phyloP scores from a whole-genome alignment of 2,113 vertebrate genomes.

The Clarias batrachus region DNA sequence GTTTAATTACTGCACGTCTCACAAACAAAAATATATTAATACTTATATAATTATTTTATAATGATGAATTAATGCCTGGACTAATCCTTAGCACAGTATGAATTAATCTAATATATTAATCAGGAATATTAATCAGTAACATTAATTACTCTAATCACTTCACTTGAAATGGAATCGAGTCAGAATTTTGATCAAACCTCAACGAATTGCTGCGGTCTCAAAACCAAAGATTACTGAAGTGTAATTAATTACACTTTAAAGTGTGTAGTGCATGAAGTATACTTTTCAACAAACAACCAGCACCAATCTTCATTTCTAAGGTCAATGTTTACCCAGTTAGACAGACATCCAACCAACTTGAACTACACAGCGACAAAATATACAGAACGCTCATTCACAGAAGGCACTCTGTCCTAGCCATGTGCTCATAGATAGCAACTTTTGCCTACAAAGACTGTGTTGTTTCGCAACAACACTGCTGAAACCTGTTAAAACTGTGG shows the following conservation, averaged over 20 bases:
- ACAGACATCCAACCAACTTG: neutral
- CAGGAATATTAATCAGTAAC: neutral
- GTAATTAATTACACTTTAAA: neutral
- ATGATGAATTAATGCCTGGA: neutral
- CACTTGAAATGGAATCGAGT: neutral
- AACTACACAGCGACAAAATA: neutral
- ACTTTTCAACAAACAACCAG: too few species aligned
- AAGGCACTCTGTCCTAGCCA: neutral
- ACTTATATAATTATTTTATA: neutral
- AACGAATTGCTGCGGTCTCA: neutral
- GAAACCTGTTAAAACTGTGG: neutral
- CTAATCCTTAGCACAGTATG: neutral
- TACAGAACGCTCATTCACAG: neutral
- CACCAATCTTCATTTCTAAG: neutral
- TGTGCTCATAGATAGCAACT: neutral
- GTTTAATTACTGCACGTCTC: neutral
- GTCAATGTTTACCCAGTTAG: neutral
- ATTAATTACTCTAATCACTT: neutral
- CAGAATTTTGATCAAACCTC: neutral
- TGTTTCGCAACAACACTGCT: neutral
- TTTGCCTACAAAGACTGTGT: neutral
- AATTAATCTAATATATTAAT: neutral
- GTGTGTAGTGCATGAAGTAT: neutral
- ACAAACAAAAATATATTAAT: neutral
- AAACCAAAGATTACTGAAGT: neutral